Evolutionary conservation across 2,888 invertebrate species (phyloP), one percentile per base, ranked within the genome.

Genomic region (Sminthurinus aureus): DNA sequence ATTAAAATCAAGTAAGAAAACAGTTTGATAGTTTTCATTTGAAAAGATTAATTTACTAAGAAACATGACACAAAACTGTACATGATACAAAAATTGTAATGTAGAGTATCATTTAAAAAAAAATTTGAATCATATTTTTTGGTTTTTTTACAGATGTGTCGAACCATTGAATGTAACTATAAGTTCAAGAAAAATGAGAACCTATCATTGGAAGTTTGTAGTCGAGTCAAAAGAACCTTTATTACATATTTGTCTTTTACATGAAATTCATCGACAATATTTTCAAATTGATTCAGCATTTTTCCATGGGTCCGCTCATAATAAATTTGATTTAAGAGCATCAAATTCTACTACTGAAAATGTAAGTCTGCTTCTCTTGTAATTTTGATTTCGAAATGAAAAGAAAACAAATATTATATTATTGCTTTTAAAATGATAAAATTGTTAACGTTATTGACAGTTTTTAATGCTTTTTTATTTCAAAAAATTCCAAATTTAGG

Each of bases 201-300:
- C 73, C 50, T 86, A 81, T 80, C 77, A 83, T 2, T 88, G 88
- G 88, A 87, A 86, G 64, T 88, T 88, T 81, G 84, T 82, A 6
- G 84, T 87, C 2, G 86, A 86, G 78, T 84, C 88, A 0, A 82
- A 82, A 78, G 81, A 81, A 50, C 86, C 86, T 11, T 71, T 88
- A 15, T 52, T 82, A 12, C 81, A 86, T 71, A 79, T 88, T 51
- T 87, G 87, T 74, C 82, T 88, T 8, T 81, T 88, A 15, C 83
- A 88, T 69, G 88, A 88, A 26, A 83, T 85, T 71, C 87, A 88
- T 82, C 82, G 88, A 38, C 87, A 87, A 67, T 88, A 88, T 80
- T 88, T 88, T 83, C 79, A 86, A 78, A 88, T 88, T 58, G 84
- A 85, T 26, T 86, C 87, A 3, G 87, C 87, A n/a, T 85, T 78